Percentiles rank a stretch among this genome's conserved stretches.
phyloP scores from a whole-genome alignment of 2,113 vertebrate species.

The Formicarius rufipectus region DNA sequence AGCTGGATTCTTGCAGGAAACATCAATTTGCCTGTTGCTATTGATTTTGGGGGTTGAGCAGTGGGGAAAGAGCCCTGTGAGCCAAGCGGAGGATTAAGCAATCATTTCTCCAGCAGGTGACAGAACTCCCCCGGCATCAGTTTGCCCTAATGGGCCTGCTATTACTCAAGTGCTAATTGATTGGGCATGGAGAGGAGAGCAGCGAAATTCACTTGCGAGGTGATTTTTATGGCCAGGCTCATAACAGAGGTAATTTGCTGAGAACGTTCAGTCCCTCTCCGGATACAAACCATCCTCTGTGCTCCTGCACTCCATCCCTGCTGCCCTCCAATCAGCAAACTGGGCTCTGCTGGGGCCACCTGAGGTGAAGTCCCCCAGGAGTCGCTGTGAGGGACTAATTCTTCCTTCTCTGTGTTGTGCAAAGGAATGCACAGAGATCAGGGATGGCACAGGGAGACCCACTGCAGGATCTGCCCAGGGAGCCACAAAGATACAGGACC shows the following conservation, averaged over 20 bases:
- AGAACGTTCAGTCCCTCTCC: conserved; percentile 43
- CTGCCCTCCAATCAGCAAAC: not conserved
- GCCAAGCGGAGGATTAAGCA: conserved; percentile 88
- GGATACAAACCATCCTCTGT: conserved; percentile 11
- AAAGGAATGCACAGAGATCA: fast-evolving
- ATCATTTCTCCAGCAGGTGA: conserved; percentile 88
- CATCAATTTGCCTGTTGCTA: conserved; percentile 80
- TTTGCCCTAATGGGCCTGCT: conserved; percentile 86
- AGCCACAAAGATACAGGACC: not conserved
- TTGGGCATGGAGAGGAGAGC: conserved; percentile 79
- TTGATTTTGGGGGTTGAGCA: conserved; percentile 83
- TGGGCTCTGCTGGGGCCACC: not conserved
- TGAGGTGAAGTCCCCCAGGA: not conserved
- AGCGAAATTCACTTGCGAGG: conserved; percentile 64
- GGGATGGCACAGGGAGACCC: not conserved
- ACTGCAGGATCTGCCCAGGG: not conserved
- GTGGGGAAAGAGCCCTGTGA: conserved; percentile 78
- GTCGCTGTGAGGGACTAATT: not conserved
- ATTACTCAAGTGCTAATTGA: conserved; percentile 89
- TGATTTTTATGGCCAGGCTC: conserved; percentile 71
- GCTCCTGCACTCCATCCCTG: conserved; percentile 4
- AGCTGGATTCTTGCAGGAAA: conserved; percentile 77
- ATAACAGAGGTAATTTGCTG: conserved; percentile 71
- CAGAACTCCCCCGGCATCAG: conserved; percentile 82
- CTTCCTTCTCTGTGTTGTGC: not conserved